phyloP scores from a whole-genome alignment of 2,113 vertebrate species.

The Limnothrissa miodon region DNA sequence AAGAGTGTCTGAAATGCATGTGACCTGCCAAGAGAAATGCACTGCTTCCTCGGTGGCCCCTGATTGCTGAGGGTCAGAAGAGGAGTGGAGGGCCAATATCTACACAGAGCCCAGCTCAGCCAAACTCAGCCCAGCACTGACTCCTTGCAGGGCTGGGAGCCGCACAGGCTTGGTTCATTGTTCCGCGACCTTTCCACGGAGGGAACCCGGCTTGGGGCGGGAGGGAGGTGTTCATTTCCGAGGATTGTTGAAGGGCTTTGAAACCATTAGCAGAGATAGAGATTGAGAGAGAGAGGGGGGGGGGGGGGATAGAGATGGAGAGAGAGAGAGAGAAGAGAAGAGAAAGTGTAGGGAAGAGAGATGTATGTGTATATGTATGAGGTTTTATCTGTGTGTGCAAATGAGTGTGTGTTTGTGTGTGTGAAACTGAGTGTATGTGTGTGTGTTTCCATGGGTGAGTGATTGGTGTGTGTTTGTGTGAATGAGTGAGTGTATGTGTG shows the following conservation, averaged over 20 bases:
- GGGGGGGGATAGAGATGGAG: background rate
- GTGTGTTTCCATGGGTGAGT: too few relatives aligned
- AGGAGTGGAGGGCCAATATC: background rate
- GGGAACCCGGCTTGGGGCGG: constrained; percentile 25
- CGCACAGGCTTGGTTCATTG: constrained; percentile 36
- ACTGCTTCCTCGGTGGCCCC: constrained; percentile 41
- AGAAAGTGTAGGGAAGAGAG: background rate
- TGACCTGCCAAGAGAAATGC: constrained; percentile 58
- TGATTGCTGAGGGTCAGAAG: constrained; percentile 14
- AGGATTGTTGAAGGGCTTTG: constrained; percentile 64
- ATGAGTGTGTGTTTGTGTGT: background rate
- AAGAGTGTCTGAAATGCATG: constrained; percentile 35
- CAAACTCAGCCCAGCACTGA: background rate
- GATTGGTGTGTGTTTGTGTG: background rate
- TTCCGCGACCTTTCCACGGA: constrained; percentile 50
- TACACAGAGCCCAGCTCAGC: background rate
- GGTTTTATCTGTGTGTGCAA: background rate
- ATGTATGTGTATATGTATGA: background rate
- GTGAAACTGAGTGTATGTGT: background rate
- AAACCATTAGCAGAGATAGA: constrained; percentile 43
- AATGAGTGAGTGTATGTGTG: too few relatives aligned
- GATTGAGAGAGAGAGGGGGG: constrained; percentile 22
- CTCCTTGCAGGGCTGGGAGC: constrained; percentile 18
- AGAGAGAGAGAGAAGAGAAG: background rate
- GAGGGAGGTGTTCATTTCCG: constrained; percentile 58